Base-by-base conservation (phyloP, 2,888 invertebrate genomes). In the Monochamus alternatus region DNA sequence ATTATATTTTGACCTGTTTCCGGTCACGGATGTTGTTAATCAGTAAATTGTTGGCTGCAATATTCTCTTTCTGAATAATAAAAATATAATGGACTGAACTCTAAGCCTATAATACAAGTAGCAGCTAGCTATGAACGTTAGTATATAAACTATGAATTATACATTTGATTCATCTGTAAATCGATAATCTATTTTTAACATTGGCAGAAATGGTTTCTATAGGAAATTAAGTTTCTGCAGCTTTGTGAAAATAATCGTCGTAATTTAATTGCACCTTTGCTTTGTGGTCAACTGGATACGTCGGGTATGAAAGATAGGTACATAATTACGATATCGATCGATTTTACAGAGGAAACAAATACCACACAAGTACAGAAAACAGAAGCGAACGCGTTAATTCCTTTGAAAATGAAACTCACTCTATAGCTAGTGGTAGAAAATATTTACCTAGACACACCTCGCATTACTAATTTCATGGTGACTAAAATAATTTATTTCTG, bases 181-280 rank as follows among this genome's bases (percentile, higher is more conserved):
- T 69, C 69, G 69, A 69, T 69, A 69, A 8, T 47, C 47, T 69
- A 69, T 69, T 69, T 69, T 60, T 69, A 69, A 22, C 9, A 30
- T 47, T 5, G n/a, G 59, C n/a, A 30, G 43, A 12, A 30, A 43
- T 43, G 60, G 30, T 69, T 60, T 60, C 22, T 55, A 55, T 52
- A 60, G 59, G 69, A 69, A 69, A 59, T 69, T 60, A 60, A 44
- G 44, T 58, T 69, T 14, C 60, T 14, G 5, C 10, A 44, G 59
- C 60, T 69, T 60, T 59, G 59, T 59, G 59, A 22, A 59, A 69
- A 69, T 38, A 69, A 60, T 44, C 30, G 38, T 9, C 31, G 31
- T 69, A 59, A 60, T 69, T 60, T 47, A 47, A 59, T 47, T 38
- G 69, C 51, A 69, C 59, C 43, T 69, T 47, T 69, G 31, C 14